phyloP scores from a whole-genome alignment of 2,113 vertebrate species.

The Epinephelus moara region DNA sequence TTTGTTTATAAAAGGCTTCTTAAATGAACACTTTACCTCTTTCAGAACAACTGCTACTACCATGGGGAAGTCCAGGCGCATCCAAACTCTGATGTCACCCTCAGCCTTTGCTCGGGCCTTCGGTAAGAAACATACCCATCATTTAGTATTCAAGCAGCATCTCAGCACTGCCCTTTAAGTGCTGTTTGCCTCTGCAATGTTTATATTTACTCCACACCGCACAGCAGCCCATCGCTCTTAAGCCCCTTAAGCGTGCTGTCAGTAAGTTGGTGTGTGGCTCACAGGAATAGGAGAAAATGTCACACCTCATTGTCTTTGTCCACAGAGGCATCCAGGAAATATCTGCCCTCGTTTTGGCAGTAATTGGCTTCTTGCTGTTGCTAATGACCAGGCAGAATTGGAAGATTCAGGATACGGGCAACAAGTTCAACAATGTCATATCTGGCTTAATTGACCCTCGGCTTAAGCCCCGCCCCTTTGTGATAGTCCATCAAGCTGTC shows the following conservation, averaged over 20 bases:
- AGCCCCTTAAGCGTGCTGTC: constrained; percentile 61
- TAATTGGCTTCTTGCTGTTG: constrained; percentile 62
- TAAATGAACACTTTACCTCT: constrained; percentile 28
- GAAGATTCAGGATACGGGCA: constrained; percentile 27
- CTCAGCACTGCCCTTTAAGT: constrained; percentile 55
- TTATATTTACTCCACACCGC: constrained; percentile 65
- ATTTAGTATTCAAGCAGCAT: constrained; percentile 52
- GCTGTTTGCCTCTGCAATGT: constrained; percentile 60
- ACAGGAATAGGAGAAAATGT: constrained; percentile 60
- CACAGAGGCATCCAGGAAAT: constrained; percentile 46
- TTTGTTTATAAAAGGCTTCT: not conserved
- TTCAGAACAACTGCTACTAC: constrained; percentile 86
- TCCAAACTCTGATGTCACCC: constrained; percentile 79
- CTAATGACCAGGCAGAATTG: constrained; percentile 52
- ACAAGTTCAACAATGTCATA: constrained; percentile 6
- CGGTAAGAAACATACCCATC: constrained; percentile 77
- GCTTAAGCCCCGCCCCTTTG: no score
- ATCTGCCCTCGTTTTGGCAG: constrained; percentile 41
- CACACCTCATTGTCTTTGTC: constrained; percentile 68
- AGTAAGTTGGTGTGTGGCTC: constrained; percentile 52
- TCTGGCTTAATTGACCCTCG: constrained; percentile 14
- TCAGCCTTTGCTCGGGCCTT: constrained; percentile 85
- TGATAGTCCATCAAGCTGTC: no score
- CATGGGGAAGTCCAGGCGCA: constrained; percentile 82
- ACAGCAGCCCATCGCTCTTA: constrained; percentile 54